Base-by-base conservation (phyloP, 2,797 vertebrate genomes). In the Artibeus lituratus region DNA sequence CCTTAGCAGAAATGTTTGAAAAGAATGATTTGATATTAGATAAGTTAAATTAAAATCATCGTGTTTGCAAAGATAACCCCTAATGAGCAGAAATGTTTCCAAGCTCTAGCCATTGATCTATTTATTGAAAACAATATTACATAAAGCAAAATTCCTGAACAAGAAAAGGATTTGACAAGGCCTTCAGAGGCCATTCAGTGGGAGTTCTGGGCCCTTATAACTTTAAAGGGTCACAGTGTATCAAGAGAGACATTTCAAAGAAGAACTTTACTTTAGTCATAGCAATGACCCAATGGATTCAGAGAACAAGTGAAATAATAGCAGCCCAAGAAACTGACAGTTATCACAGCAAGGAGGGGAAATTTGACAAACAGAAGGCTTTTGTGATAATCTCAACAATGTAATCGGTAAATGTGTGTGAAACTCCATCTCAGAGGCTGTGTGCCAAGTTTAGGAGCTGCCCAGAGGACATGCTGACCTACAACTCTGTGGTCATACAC, bases 351-450 rank as follows among this genome's bases (percentile, higher is more conserved):
- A 92, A 98, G 97, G 93, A 92, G 96, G 90, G 91, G 87, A 94
- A 81, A 53, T 94, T 70, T 91, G 96, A 96, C 91, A 89, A 82
- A 93, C 35, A 69, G 91, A 97, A 96, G 57, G 32, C 93, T 95
- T 95, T 96, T 32, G 82, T 59, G 97, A 97, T 98, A 96, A 97
- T 96, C 77, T 92, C 91, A 97, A 97, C 97, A 98, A 98, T 97
- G 95, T 95, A 96, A 97, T 97, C 96, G 90, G 83, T 37, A 51
- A 90, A 39, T 39, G 91, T 62, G 91, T 59, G 85, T 70, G 91
- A 69, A 76, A 57, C 96, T 69, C 97, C 96, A 94, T 96, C 96
- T 97, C 69, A 1, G 12, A 47, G 69, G 59, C 14, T 53, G 12
- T 6, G 53, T 72, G 95, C 96, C 95, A 94, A 96, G 39, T 6